A percentile compares a stretch with the other conserved stretches of the same genome.
phyloP scores from a whole-genome alignment of 2,888 invertebrate genomes.

The Agrypnus murinus region DNA sequence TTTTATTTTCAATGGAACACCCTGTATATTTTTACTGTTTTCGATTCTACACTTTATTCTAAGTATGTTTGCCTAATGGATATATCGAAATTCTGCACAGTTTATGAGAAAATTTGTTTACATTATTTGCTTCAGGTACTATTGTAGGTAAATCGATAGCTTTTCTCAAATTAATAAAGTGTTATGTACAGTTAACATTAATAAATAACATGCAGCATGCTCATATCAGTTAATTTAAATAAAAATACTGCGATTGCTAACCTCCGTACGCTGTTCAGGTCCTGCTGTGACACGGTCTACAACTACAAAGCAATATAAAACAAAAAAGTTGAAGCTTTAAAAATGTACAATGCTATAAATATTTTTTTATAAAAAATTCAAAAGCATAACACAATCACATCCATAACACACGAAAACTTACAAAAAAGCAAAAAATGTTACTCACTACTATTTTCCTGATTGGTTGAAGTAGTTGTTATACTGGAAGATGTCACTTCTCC shows the following conservation, averaged over 20 bases:
- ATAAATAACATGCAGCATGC: slow-evolving; percentile 40
- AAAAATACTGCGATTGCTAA: slow-evolving; percentile 61
- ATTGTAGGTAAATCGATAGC: no score
- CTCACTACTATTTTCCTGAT: slow-evolving; percentile 75
- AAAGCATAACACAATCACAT: slow-evolving; percentile 60
- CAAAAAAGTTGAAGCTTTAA: slow-evolving; percentile 61
- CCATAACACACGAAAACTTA: not conserved
- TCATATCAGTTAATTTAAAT: slow-evolving; percentile 36
- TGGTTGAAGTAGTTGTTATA: slow-evolving; percentile 64
- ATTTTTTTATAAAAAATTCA: slow-evolving; percentile 14
- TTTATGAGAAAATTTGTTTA: no score
- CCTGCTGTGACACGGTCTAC: slow-evolving; percentile 67
- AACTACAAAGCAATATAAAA: slow-evolving; percentile 69
- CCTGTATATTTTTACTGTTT: no score
- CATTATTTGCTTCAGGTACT: no score
- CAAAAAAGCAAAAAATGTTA: slow-evolving; percentile 56
- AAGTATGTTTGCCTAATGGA: no score
- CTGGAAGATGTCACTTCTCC: slow-evolving; percentile 70
- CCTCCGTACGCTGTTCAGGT: slow-evolving; percentile 66
- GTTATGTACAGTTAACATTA: no score
- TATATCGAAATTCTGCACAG: no score
- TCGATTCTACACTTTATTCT: no score
- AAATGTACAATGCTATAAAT: slow-evolving; percentile 52
- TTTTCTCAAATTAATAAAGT: no score
- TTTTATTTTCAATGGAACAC: no score